These are phyloP conservation scores for Pterocles gutturalis DNA, from an alignment of 2,113 vertebrate species.

Conservation along the genomic window DNA sequence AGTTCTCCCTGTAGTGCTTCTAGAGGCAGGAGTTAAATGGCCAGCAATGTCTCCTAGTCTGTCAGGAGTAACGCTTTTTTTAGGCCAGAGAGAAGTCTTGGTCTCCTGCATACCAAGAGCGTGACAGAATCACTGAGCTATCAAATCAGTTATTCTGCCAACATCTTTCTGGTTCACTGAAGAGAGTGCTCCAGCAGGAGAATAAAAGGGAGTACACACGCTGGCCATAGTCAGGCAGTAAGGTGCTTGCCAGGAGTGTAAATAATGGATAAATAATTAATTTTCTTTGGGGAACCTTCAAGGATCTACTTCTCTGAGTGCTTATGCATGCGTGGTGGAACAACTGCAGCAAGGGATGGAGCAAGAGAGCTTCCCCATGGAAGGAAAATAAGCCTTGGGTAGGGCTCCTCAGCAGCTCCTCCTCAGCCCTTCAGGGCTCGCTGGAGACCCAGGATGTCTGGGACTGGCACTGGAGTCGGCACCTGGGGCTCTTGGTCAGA, in stretches of 20 bases:
- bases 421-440: accelerated
- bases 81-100: conserved; percentile 1
- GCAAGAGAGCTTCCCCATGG: neutral
- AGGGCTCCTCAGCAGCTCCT: neutral
- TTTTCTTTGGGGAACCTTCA: neutral
- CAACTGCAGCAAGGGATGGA: neutral
- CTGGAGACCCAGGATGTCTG: neutral
- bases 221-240: neutral
- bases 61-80: neutral
- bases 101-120: neutral
- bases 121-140: conserved; percentile 42
- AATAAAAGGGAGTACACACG: neutral
- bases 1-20: neutral
- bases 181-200: neutral
- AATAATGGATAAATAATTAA: neutral
- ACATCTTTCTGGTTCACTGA: conserved; percentile 46
- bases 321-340: neutral
- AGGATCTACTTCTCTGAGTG: neutral
- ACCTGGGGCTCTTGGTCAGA: accelerated
- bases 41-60: neutral
- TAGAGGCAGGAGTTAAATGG: neutral
- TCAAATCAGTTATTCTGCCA: conserved; percentile 57
- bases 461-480: neutral
- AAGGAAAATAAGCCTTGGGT: neutral
- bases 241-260: neutral